Evolutionary conservation across 2,113 vertebrate genomes (phyloP).

Genomic region (Syrmaticus mikado): DNA sequence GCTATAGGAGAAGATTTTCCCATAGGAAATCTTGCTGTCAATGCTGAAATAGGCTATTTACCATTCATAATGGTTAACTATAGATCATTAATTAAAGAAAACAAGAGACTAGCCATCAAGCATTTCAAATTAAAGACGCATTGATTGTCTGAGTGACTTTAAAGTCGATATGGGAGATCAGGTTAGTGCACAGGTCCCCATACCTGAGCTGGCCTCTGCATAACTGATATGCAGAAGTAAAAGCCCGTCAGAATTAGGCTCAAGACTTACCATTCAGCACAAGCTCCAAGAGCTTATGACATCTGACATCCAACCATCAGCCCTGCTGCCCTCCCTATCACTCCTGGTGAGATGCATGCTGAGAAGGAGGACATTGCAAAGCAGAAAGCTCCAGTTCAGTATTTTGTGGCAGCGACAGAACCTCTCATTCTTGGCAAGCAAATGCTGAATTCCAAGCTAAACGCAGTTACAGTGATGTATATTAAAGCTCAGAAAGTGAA

Average conservation of each 20-base stretch:
- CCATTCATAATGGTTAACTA: slow-evolving; percentile 25
- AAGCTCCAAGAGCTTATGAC: slow-evolving; percentile 20
- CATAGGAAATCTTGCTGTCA: slow-evolving; percentile 35
- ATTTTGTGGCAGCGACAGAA: background rate
- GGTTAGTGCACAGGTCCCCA: background rate
- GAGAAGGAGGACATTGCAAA: background rate
- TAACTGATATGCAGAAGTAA: background rate
- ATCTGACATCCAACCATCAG: background rate
- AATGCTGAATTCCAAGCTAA: background rate
- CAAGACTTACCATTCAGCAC: background rate
- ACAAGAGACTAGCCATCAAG: slow-evolving; percentile 33
- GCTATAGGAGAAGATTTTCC: slow-evolving; percentile 60
- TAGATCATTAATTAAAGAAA: slow-evolving; percentile 57
- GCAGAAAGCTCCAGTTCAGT: rapidly evolving
- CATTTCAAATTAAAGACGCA: slow-evolving; percentile 30
- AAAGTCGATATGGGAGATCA: background rate
- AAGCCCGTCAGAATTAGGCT: slow-evolving; percentile 12
- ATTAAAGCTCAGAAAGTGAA: background rate
- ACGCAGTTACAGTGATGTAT: background rate
- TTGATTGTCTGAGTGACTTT: background rate
- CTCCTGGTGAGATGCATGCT: background rate
- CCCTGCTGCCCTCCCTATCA: rapidly evolving
- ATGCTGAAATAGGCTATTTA: slow-evolving; percentile 51
- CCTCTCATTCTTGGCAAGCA: background rate
- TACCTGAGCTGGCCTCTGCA: background rate